Conservation (phyloP, 2,888 invertebrate species). For the Drosophila mercatorum region DNA sequence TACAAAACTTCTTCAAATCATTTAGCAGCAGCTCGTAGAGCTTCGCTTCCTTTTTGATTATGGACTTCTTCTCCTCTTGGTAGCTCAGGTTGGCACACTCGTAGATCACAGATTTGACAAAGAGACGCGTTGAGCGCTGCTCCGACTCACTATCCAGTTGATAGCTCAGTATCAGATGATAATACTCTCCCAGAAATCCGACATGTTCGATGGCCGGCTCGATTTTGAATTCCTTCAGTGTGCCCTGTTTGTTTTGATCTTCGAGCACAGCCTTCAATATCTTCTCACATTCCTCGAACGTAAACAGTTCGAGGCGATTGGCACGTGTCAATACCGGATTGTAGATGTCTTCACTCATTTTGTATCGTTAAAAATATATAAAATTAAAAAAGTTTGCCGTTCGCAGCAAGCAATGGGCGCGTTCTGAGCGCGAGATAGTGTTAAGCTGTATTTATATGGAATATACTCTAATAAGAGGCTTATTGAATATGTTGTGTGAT, state of each 20-base stretch:
- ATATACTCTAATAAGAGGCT: conserved; percentile 4
- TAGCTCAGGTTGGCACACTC: conserved; percentile 58
- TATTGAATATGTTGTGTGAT: neutral
- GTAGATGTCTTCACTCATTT: conserved; percentile 43
- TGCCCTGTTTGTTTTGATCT: conserved; percentile 45
- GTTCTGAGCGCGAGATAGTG: neutral
- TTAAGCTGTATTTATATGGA: conserved; percentile 3
- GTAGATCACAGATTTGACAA: conserved; percentile 75
- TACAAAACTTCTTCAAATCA: conserved; percentile 68
- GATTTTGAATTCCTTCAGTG: conserved; percentile 53
- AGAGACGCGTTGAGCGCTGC: conserved; percentile 53
- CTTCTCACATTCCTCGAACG: conserved; percentile 58
- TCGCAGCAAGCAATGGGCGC: neutral
- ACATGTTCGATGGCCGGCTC: conserved; percentile 64
- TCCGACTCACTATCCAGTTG: conserved; percentile 44
- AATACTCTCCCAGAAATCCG: conserved; percentile 81
- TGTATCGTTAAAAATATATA: neutral
- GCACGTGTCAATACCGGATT: conserved; percentile 49
- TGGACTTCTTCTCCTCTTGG: conserved; percentile 56
- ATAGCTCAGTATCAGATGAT: conserved; percentile 68
- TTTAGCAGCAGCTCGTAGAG: conserved; percentile 70
- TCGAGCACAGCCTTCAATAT: conserved; percentile 63
- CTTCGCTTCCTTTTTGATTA: conserved; percentile 72
- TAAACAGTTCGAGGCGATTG: conserved; percentile 63
- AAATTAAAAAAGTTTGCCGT: too few relatives aligned